phyloP scores from a whole-genome alignment of 1,140 invertebrate species.

The Hermetia illucens region DNA sequence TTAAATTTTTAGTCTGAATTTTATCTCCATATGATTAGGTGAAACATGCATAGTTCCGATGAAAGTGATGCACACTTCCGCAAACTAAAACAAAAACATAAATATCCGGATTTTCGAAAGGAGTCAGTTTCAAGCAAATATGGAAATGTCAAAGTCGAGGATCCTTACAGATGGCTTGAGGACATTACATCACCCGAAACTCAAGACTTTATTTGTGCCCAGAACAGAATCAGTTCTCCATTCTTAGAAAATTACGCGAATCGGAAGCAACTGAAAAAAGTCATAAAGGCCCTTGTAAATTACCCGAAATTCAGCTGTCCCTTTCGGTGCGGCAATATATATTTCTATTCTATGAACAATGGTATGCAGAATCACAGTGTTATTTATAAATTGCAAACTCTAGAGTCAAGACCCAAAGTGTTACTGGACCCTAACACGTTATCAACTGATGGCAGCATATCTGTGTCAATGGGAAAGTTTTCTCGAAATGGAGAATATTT shows the following conservation, averaged over 20 bases:
- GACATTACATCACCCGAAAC: slow-evolving; percentile 84
- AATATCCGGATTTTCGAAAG: no score
- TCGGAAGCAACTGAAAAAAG: slow-evolving; percentile 50
- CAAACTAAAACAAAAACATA: no score
- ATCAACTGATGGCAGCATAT: slow-evolving; percentile 80
- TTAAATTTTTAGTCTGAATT: no score
- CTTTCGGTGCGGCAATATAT: slow-evolving; percentile 58
- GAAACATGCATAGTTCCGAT: no score
- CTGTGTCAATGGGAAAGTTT: slow-evolving; percentile 59
- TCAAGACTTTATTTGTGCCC: slow-evolving; percentile 73
- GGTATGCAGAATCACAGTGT: slow-evolving; percentile 92
- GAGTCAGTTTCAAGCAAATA: no score
- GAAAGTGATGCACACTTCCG: no score
- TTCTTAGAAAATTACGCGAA: slow-evolving; percentile 66
- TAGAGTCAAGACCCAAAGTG: slow-evolving; percentile 50
- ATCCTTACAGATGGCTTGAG: slow-evolving; percentile 91
- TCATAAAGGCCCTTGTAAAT: slow-evolving; percentile 78
- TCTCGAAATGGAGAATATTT: slow-evolving; percentile 76
- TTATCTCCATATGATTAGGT: no score
- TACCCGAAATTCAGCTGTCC: slow-evolving; percentile 86
- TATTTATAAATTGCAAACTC: slow-evolving; percentile 69
- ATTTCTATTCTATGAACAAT: slow-evolving; percentile 83
- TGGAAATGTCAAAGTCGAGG: slow-evolving; percentile 55
- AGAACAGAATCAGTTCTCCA: slow-evolving; percentile 73
- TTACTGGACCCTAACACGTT: slow-evolving; percentile 90